Conservation (phyloP, 2,113 vertebrate species). For the Petaurus breviceps region DNA sequence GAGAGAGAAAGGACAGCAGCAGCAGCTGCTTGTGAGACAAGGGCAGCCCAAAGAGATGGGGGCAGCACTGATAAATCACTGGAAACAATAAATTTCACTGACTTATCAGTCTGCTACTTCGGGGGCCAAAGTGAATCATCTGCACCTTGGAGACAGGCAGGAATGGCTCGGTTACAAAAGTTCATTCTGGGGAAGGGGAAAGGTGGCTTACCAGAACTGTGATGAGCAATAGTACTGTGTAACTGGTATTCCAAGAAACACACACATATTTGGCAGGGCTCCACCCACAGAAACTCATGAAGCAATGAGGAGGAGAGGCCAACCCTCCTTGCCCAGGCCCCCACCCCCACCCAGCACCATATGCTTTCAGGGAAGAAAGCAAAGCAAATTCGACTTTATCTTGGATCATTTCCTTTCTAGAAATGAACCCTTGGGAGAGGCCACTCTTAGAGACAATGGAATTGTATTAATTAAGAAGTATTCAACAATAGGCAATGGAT, state of each 20-base stretch:
- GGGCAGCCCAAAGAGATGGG: neutral
- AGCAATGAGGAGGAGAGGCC: neutral
- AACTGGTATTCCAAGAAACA: constrained; percentile 70
- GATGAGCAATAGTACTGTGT: constrained; percentile 16
- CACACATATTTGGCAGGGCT: constrained; percentile 46
- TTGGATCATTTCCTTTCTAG: neutral
- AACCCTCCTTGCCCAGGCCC: no score
- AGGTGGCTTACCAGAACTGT: neutral
- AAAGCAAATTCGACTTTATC: neutral
- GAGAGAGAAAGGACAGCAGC: neutral
- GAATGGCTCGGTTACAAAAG: neutral
- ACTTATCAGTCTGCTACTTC: neutral
- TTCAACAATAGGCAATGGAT: neutral
- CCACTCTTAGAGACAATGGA: neutral
- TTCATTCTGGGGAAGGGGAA: constrained; percentile 23
- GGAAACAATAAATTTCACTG: neutral
- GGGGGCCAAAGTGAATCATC: neutral
- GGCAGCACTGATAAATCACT: neutral
- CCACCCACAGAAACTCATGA: neutral
- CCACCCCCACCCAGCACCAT: neutral
- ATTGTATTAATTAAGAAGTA: neutral
- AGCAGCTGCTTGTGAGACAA: neutral
- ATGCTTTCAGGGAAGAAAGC: neutral
- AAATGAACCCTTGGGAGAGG: neutral
- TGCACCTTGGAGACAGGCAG: neutral